Conservation (phyloP, 2,888 invertebrate genomes). For the Nymphalis c-album region DNA sequence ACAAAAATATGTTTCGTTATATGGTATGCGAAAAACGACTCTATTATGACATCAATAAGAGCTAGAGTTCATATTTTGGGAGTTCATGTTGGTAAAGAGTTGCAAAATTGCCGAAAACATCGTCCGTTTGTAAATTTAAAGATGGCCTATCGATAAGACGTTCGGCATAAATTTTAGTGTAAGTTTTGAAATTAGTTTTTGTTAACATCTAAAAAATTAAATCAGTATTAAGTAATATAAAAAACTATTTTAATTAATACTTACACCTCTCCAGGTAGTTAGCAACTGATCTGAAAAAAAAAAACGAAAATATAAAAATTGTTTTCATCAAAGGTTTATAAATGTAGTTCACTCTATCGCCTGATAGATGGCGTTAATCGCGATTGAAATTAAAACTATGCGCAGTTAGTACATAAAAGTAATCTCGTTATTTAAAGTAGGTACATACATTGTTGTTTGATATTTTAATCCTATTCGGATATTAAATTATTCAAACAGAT, state of each 20-base stretch:
- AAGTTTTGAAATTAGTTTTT: constrained; percentile 21
- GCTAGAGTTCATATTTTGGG: neutral
- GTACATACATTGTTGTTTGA: neutral
- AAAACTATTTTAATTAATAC: constrained; percentile 15
- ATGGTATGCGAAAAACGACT: constrained; percentile 1
- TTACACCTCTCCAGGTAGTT: constrained; percentile 6
- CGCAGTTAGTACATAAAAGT: neutral
- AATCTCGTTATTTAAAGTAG: too few species aligned
- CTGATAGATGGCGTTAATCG: constrained; percentile 1
- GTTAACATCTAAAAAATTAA: neutral
- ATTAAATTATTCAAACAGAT: constrained; percentile 24
- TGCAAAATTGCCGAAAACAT: constrained; percentile 36
- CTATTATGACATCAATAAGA: neutral
- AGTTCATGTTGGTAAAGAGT: constrained; percentile 4
- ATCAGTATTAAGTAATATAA: neutral
- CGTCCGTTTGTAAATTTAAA: constrained; percentile 51
- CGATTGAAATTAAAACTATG: neutral
- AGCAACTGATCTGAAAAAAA: constrained; percentile 12
- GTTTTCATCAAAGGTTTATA: neutral
- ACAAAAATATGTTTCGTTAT: neutral
- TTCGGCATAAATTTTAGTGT: constrained; percentile 8
- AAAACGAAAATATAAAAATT: neutral
- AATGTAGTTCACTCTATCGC: neutral
- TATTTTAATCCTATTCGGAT: constrained; percentile 1
- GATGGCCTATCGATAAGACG: constrained; percentile 60